A percentile compares a stretch with the other conserved stretches of the same genome.
phyloP scores from a whole-genome alignment of 2,797 vertebrate species.

The Acanthis flammea region DNA sequence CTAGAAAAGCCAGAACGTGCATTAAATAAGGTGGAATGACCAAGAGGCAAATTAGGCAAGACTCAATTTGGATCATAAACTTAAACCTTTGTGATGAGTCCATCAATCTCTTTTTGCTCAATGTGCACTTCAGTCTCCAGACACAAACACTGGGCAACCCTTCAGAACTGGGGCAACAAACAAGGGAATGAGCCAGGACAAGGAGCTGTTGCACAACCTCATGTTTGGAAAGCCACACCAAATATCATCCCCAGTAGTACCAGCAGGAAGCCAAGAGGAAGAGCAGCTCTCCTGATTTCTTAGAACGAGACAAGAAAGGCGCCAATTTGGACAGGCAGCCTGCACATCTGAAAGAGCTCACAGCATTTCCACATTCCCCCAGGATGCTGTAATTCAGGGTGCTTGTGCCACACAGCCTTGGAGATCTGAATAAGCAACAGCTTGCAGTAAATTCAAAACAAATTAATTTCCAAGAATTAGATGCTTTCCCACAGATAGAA shows the following conservation, averaged over 20 bases:
- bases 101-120: background rate
- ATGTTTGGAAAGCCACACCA: background rate
- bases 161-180: background rate
- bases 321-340: background rate
- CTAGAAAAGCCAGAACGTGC: background rate
- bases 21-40: background rate
- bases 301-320: background rate
- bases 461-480: conserved; percentile 53
- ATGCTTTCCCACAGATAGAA: conserved; percentile 55
- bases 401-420: conserved; percentile 46
- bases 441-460: conserved; percentile 56
- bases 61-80: background rate
- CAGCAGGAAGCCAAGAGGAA: conserved; percentile 1
- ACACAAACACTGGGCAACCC: background rate
- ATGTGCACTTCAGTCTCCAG: fast-evolving
- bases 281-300: background rate
- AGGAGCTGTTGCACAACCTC: background rate
- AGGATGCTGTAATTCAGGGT: conserved; percentile 6
- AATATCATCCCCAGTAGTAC: background rate
- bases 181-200: background rate
- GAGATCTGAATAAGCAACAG: conserved; percentile 54
- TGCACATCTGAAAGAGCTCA: conserved; percentile 32
- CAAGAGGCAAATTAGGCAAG: background rate
- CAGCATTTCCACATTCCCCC: conserved; percentile 45
- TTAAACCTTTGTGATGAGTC: background rate